phyloP scores from a whole-genome alignment of 2,113 vertebrate species.

The Sturnus vulgaris region DNA sequence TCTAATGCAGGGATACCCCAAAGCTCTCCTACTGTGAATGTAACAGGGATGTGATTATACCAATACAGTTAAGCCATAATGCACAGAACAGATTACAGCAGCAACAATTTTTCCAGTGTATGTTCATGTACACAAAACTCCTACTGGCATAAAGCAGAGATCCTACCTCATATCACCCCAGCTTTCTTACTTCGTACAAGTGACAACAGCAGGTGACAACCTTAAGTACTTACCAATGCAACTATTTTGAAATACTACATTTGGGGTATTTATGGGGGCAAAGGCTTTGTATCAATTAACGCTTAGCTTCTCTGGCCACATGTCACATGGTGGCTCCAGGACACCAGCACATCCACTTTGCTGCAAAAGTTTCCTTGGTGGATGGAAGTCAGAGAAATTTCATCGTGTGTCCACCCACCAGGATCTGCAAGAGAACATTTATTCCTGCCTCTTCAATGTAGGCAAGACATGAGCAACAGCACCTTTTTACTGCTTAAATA shows the following conservation, averaged over 20 bases:
- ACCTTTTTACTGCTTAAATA: not conserved
- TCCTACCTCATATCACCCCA: not conserved
- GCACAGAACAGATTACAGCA: not conserved
- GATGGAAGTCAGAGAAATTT: not conserved
- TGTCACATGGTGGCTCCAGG: not conserved
- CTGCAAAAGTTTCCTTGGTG: not conserved
- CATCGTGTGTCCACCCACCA: not conserved
- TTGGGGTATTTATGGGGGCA: not conserved
- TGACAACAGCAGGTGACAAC: not conserved
- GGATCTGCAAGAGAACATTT: not conserved
- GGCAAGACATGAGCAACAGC: not conserved
- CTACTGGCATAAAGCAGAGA: not conserved
- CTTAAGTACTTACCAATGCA: not conserved
- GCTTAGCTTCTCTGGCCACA: not conserved
- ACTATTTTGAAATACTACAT: not conserved
- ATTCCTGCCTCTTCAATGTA: not conserved
- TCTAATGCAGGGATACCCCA: not conserved
- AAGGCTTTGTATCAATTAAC: not conserved
- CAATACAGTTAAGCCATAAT: not conserved
- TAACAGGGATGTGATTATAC: not conserved
- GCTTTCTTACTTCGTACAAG: not conserved
- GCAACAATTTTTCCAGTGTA: not conserved
- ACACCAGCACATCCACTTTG: not conserved
- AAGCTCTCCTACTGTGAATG: not conserved
- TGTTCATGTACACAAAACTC: not conserved